A percentile compares a stretch with the other conserved stretches of the same genome.
These are phyloP conservation scores for Acropora yongei DNA, from an alignment of 64 coral and sea anemone genomes.

Conservation along the genomic window DNA sequence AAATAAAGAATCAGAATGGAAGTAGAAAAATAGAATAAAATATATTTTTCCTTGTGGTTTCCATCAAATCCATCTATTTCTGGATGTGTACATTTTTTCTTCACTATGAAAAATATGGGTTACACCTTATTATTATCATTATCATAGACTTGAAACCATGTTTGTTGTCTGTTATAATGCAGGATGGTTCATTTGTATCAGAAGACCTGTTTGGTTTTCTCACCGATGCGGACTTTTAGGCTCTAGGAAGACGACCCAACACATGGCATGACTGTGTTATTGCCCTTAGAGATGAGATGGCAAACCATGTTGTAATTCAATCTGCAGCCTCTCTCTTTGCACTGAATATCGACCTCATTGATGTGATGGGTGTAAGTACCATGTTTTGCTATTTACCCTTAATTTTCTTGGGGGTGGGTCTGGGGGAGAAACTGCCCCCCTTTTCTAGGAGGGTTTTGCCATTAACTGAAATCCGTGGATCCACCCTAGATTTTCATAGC, in stretches of 20 bases:
- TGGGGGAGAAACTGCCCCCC: slow-evolving; percentile 1
- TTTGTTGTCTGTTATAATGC: slow-evolving; percentile 12
- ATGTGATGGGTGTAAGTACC: slow-evolving; percentile 41
- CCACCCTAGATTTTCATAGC: slow-evolving; percentile 17
- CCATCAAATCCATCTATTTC: slow-evolving; percentile 31
- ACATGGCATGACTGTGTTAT: slow-evolving; percentile 22
- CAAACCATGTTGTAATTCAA: slow-evolving; percentile 49
- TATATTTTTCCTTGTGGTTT: slow-evolving; percentile 20
- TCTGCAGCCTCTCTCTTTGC: slow-evolving; percentile 42
- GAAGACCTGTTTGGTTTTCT: slow-evolving; percentile 36
- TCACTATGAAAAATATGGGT: slow-evolving; percentile 23
- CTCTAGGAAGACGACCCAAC: slow-evolving; percentile 26
- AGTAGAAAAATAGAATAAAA: slow-evolving; percentile 16
- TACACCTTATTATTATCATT: slow-evolving; percentile 29
- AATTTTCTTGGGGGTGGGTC: slow-evolving; percentile 3
- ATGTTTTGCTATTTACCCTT: not conserved
- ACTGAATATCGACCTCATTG: slow-evolving; percentile 39
- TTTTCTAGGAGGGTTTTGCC: slow-evolving; percentile 30
- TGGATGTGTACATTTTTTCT: slow-evolving; percentile 32
- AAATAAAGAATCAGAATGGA: slow-evolving; percentile 28
- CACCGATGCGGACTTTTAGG: slow-evolving; percentile 26
- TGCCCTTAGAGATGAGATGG: slow-evolving; percentile 51
- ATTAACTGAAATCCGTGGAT: slow-evolving; percentile 29
- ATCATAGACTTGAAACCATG: slow-evolving; percentile 16
- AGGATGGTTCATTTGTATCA: slow-evolving; percentile 39